Evolutionary conservation across 2,797 vertebrate species (phyloP), one percentile per base, ranked within the genome.

Genomic region (Micropoecilia bifurca): DNA sequence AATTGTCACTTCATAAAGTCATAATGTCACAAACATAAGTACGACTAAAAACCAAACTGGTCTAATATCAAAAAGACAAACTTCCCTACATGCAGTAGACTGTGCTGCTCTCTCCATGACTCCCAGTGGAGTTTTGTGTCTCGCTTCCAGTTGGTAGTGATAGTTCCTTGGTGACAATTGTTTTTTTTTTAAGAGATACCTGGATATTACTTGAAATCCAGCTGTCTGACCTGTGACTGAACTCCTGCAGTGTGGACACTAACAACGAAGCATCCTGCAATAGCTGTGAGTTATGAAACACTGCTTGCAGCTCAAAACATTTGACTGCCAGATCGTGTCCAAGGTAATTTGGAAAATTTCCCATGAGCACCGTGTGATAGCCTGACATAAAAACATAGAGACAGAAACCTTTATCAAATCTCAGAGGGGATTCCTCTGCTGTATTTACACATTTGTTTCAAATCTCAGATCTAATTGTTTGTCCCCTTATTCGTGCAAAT

Each of bases 241-340:
- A 68, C 46, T 50, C 22, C 57, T 76, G 30, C 46, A 41, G 59
- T 50, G 57, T 50, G 20, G 5, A 28, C 8, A 28, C 53, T 28
- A 46, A 74, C 73, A 59, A 45, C 5, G 30, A 25, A 74, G 73
- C 47, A 39, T 74, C 73, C 36, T 41, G 20, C 73, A 43, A 43
- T 25, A 55, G 53, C 36, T 28, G 1, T 47, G 30, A 41, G 10
- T n/a, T 55, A 55, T 55, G 50, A 74, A 74, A 39, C 33, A 43
- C 18, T 25, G 33, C 47, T 73, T 73, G 20, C 47, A 73, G 47
- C 20, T 36, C 46, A 36, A 73, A 73, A 53, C 36, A 41, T 41
- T 47, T 25, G 12, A 43, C 25, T 3, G n/a, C 50, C 13, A 39
- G 48, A 73, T 25, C 25, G 47, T 36, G 25, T 33, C 39, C 36